phyloP scores from a whole-genome alignment of 1,140 invertebrate genomes.

The honey bee (Apis mellifera) region Amel_HAv3.1 CM009946.2:3759501-3760000 shows the following conservation, averaged over 20 bases:
- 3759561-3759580: neutral
- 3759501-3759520: constrained; percentile 1
- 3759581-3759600: constrained; percentile 13
- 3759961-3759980: too few relatives aligned
- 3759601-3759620: neutral
- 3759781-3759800: neutral
- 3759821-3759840: neutral
- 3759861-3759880: constrained; percentile 20
- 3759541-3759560: neutral
- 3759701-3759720: neutral
- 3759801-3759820: too few relatives aligned
- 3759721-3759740: constrained; percentile 43
- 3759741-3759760: neutral
- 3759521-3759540: constrained; percentile 47
- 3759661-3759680: constrained; percentile 38
- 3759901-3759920: neutral
- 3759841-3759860: neutral
- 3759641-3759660: neutral
- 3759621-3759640: neutral
- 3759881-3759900: neutral
- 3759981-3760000: too few relatives aligned
- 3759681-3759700: constrained; percentile 23
- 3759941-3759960: constrained; percentile 4
- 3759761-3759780: constrained; percentile 28
- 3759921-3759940: neutral